Conservation (phyloP, 2,797 vertebrate species). For the Lerista edwardsae region DNA sequence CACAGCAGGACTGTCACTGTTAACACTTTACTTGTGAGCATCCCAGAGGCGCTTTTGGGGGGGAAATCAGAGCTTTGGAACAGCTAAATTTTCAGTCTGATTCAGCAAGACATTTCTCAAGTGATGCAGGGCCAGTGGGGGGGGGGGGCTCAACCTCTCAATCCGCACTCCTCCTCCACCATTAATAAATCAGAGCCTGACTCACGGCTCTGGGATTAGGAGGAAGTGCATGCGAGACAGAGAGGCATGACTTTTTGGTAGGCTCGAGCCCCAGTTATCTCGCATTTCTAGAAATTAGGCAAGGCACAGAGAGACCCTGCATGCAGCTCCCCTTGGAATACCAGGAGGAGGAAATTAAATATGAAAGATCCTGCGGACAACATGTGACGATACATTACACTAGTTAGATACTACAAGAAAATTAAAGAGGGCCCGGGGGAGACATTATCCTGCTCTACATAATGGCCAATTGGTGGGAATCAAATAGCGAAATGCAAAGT, state of each 20-base stretch:
- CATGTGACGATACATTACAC: conserved; percentile 13
- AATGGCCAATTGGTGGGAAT: conserved; percentile 36
- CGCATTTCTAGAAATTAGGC: not conserved
- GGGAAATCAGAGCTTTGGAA: not conserved
- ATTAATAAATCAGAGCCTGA: not conserved
- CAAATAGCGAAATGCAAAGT: conserved; percentile 38
- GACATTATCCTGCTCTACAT: conserved; percentile 17
- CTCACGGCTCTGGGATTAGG: not conserved
- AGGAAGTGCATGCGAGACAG: no score
- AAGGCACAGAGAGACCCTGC: not conserved
- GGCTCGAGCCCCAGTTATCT: not conserved
- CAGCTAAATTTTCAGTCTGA: not conserved
- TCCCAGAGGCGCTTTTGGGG: no score
- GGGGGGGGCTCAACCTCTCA: not conserved
- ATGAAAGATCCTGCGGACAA: not conserved
- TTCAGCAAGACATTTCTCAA: not conserved
- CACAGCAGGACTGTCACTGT: no score
- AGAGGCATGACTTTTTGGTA: not conserved
- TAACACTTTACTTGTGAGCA: no score
- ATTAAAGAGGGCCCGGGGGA: conserved; percentile 31
- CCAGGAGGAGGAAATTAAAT: conserved; percentile 19
- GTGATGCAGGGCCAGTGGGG: not conserved
- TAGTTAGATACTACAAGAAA: conserved; percentile 28
- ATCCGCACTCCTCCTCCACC: not conserved
- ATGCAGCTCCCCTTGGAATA: not conserved